A percentile compares a stretch with the other conserved stretches of the same genome.
phyloP scores from a whole-genome alignment of 2,888 invertebrate species.

The Geotrupes spiniger region DNA sequence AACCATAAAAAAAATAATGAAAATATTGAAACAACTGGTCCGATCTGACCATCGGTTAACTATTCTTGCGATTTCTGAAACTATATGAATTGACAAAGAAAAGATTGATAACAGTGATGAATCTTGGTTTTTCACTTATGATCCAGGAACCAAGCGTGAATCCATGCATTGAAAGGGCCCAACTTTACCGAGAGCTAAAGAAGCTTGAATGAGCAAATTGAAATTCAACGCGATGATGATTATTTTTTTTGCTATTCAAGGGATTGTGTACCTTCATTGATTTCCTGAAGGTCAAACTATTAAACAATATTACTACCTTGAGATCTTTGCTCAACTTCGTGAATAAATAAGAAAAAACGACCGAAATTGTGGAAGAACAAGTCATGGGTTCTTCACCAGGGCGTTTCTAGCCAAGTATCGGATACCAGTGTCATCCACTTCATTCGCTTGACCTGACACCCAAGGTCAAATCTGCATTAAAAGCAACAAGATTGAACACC shows the following conservation, averaged over 20 bases:
- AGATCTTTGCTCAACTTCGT: background rate
- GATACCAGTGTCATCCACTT: conserved; percentile 11
- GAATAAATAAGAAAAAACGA: background rate
- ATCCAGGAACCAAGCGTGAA: no score
- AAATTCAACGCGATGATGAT: background rate
- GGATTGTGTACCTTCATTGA: background rate
- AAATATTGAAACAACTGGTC: background rate
- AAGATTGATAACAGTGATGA: no score
- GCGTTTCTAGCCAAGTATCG: background rate
- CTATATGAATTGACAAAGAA: background rate
- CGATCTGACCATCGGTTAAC: background rate
- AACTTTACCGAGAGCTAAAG: no score
- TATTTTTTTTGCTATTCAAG: background rate
- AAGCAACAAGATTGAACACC: conserved; percentile 22
- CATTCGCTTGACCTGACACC: conserved; percentile 21
- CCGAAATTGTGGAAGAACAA: no score
- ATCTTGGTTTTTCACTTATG: no score
- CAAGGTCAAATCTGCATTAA: conserved; percentile 23
- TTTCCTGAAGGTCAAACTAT: background rate
- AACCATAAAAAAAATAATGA: no score
- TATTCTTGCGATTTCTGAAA: background rate
- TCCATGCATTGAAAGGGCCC: background rate
- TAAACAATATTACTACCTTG: background rate
- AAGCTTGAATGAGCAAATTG: background rate
- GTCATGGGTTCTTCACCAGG: conserved; percentile 1